Evolutionary conservation across 2,797 vertebrate species (phyloP).

Genomic region (Vespertilio murinus): DNA sequence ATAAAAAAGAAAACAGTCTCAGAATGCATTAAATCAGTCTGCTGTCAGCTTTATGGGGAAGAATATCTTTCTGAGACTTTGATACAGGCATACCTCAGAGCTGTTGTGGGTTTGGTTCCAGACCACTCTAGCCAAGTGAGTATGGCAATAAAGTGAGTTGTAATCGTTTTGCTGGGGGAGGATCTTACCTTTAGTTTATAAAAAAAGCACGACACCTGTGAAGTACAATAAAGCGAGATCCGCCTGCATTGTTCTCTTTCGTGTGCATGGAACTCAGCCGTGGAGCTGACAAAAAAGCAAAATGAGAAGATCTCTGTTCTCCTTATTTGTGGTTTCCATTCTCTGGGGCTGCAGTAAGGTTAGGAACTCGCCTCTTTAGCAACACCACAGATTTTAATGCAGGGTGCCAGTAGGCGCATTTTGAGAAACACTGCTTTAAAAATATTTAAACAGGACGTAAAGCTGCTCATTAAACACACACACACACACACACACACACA

Average conservation of each 20-base stretch:
- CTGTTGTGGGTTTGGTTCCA: background rate
- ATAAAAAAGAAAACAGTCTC: background rate
- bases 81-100: background rate
- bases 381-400: background rate
- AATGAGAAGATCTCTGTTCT: background rate
- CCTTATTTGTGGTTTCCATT: background rate
- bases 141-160: background rate
- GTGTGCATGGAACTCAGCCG: background rate
- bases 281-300: background rate
- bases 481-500: background rate
- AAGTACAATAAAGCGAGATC: background rate
- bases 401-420: background rate
- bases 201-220: background rate
- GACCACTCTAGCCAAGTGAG: background rate
- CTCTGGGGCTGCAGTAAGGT: background rate
- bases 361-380: background rate
- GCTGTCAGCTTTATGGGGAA: background rate
- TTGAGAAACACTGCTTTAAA: constrained; percentile 11
- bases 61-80: background rate
- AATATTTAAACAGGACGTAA: constrained; percentile 16
- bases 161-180: background rate
- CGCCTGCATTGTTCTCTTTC: background rate
- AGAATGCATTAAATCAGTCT: background rate
- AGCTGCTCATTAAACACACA: background rate
- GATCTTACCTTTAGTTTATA: background rate